Base-by-base conservation (phyloP, 2,113 vertebrate species). In the Paraplagusia blochii region DNA sequence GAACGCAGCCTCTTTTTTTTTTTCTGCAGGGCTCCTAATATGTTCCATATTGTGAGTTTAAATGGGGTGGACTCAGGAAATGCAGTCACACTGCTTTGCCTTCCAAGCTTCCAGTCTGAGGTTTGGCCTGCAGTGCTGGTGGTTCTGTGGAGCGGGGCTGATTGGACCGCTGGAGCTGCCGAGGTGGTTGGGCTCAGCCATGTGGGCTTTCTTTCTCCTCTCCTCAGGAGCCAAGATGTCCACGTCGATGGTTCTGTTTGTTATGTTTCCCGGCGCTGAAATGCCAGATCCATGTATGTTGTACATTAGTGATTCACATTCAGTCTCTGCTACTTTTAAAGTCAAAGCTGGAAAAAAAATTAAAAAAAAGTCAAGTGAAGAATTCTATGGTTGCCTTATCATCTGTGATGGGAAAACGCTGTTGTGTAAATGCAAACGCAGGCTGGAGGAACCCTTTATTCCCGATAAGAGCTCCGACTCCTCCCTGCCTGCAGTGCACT, bases 21-120 rank as follows among this genome's bases (percentile, higher is more conserved):
- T 74, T 57, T 65, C 65, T 72, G 36, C 64, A 79, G 76, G 75
- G 70, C 80, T 79, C 18, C 87, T 92, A 90, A 91, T 91, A 85
- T 61, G 71, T 92, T 93, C 91, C 91, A 92, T 88, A 91, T 92
- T 93, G 83, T 84, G 89, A 89, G 85, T 88, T 89, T 88, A 90
- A 91, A 90, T 86, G 83, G 83, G 87, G 76, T 84, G 88, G 76
- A 87, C 77, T 89, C 80, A 89, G 89, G 89, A 91, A 93, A 89
- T 85, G 85, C 87, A 90, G 88, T 89, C 85, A 85, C 85, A 86
- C 85, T 83, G 81, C 75, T 83, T 82, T 77, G 87, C 88, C 83
- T 90, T 88, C 76, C 80, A 89, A 90, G 79, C 89, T 84, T 77
- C 82, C 87, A 85, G 83, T 72, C 72, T 85, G 76, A 84, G 89